Evolutionary conservation across 2,797 vertebrate genomes (phyloP), one percentile per base, ranked within the genome.

Genomic region (Linurgus olivaceus): DNA sequence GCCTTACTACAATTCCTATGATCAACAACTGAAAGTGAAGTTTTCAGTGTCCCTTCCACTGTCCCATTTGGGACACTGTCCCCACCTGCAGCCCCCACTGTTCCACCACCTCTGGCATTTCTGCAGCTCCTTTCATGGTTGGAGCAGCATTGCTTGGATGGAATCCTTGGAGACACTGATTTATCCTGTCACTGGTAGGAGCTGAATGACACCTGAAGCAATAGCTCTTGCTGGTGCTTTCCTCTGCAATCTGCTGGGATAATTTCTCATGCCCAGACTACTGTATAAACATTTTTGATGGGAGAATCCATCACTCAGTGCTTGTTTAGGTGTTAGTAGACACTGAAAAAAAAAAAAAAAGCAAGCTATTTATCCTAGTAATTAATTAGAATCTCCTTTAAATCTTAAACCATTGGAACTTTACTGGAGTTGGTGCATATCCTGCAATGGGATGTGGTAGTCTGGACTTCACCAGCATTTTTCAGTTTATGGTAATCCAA

Each of bases 41-140:
- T 7, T 37, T 11, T 24, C 58, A 35, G 16, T 7, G 50, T 47
- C 51, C 9, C 23, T 68, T 7, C 17, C 5, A 0, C 2, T 17
- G 28, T 11, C 4, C 0, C 23, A 0, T 23, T 9, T 8, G 35
- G 42, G 68, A 20, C 14, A 7, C n/a, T 61, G 37, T 8, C 42
- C 35, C 24, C 31, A 4, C 67, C 23, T 62, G 33, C 42, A 28
- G 38, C 19, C 11, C 37, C 4, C 9, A 0, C 14, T 25, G 24
- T 12, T 74, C 20, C 14, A 29, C 31, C 9, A 16, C 16, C 19
- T 26, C 25, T 25, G 17, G 35, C 3, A 7, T 63, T 80, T 63
- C n/a, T 70, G 37, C n/a, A 48, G 25, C 6, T 73, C 17, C 31
- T 47, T 35, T 20, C 4, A 3, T 24, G 8, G 9, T 16, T 51